phyloP scores from a whole-genome alignment of 2,113 vertebrate genomes.

The Percina caprodes region DNA sequence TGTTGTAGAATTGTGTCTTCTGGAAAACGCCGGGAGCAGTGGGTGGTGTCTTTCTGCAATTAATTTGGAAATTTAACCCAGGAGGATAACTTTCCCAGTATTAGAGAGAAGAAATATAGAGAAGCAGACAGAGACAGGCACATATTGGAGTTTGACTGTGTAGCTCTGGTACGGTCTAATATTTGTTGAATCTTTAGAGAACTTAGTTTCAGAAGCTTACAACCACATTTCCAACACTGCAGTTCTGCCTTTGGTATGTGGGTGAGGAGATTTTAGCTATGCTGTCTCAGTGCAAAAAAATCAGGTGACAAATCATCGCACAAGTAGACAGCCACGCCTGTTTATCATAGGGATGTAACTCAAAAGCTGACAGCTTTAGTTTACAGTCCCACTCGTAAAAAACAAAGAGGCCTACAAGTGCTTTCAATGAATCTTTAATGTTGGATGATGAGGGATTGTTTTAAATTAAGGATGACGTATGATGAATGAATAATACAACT shows the following conservation, averaged over 20 bases:
- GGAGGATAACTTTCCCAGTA: conserved; percentile 47
- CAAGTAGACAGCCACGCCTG: conserved; percentile 32
- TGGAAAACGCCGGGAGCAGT: conserved; percentile 61
- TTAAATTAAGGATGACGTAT: conserved; percentile 41
- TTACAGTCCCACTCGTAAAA: conserved; percentile 53
- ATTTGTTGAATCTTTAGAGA: conserved; percentile 8
- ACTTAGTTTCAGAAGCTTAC: conserved; percentile 6
- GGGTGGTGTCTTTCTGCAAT: conserved; percentile 58
- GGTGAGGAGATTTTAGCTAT: conserved; percentile 24
- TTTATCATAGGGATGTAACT: conserved; percentile 47
- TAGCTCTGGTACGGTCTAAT: conserved; percentile 1
- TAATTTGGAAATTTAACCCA: conserved; percentile 60
- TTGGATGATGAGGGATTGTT: conserved; percentile 39
- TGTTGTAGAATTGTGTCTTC: conserved; percentile 42
- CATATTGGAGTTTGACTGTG: conserved; percentile 14
- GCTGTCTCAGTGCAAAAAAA: conserved; percentile 43
- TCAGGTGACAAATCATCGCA: conserved; percentile 55
- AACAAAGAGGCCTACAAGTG: conserved; percentile 36
- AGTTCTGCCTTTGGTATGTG: neutral
- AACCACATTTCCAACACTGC: conserved; percentile 18
- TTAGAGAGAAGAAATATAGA: conserved; percentile 37
- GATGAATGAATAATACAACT: conserved; percentile 54
- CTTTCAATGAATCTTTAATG: conserved; percentile 42
- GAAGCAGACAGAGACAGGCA: conserved; percentile 7
- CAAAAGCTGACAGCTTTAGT: conserved; percentile 51